Conservation (phyloP, 2,113 vertebrate genomes). For the Neogobius melanostomus region DNA sequence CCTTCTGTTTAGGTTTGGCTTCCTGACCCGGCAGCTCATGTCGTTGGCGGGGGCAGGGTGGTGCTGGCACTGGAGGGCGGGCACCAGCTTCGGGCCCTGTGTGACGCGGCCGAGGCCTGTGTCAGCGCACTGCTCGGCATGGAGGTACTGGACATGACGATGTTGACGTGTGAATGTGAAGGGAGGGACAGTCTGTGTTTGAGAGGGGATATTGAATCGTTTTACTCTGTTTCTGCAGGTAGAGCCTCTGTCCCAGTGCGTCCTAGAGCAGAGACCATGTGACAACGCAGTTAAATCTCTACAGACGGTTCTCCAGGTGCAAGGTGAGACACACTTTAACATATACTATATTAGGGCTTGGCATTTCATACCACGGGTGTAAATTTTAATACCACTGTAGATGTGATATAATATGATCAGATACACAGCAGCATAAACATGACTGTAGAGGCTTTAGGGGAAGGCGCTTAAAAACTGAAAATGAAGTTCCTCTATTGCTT, state of each 20-base stretch:
- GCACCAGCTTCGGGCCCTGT: conserved; percentile 89
- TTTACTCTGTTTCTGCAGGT: conserved; percentile 68
- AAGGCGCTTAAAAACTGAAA: no score
- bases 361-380: no score
- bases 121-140: conserved; percentile 87
- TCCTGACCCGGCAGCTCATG: conserved; percentile 94
- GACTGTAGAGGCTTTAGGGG: no score
- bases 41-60: conserved; percentile 85
- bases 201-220: background rate
- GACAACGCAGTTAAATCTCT: conserved; percentile 83
- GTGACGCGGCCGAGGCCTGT: conserved; percentile 90
- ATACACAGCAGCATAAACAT: no score
- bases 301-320: conserved; percentile 83
- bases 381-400: no score
- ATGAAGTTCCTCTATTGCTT: no score
- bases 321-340: conserved; percentile 77
- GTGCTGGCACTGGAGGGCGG: conserved; percentile 90
- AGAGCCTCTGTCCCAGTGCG: conserved; percentile 83
- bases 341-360: background rate
- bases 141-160: conserved; percentile 74
- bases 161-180: no score
- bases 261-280: conserved; percentile 85
- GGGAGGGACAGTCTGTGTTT: no score
- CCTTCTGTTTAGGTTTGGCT: conserved; percentile 82
- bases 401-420: no score